A percentile compares a stretch with the other conserved stretches of the same genome.
These are phyloP conservation scores for Marcusenius ussheri DNA, from an alignment of 2,113 vertebrate genomes.

Conservation along the genomic window DNA sequence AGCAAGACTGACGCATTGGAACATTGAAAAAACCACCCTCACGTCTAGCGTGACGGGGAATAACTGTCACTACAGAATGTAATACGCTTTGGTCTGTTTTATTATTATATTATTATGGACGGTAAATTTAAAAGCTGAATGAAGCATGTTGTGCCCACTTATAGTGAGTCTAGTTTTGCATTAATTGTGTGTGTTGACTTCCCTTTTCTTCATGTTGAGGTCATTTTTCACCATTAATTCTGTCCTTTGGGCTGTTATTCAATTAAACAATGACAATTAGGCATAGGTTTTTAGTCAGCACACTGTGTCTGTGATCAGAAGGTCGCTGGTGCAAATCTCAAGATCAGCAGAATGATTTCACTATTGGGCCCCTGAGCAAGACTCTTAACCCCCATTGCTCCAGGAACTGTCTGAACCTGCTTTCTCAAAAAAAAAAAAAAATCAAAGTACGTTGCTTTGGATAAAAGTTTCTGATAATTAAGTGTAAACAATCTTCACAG, in stretches of 20 bases:
- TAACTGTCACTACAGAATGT: neutral
- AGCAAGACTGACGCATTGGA: neutral
- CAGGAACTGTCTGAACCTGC: neutral
- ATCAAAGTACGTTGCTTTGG: neutral
- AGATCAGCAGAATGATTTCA: neutral
- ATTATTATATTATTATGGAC: neutral
- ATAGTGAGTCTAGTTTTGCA: neutral
- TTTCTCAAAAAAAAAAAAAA: neutral
- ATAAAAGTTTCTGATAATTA: neutral
- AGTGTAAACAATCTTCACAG: neutral
- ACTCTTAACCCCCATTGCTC: neutral
- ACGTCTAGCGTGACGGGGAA: neutral
- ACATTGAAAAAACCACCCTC: neutral
- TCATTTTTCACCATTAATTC: neutral
- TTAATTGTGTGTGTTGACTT: neutral
- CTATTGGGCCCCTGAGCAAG: neutral
- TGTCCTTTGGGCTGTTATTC: neutral
- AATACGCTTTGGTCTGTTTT: neutral
- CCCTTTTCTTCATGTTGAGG: neutral
- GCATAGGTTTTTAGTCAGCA: neutral
- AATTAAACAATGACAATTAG: neutral
- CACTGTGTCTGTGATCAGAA: neutral
- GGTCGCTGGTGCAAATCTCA: neutral
- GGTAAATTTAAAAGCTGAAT: neutral
- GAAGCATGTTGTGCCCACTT: neutral